phyloP scores from a whole-genome alignment of 2,797 vertebrate genomes.

The Myotis vivesi region DNA sequence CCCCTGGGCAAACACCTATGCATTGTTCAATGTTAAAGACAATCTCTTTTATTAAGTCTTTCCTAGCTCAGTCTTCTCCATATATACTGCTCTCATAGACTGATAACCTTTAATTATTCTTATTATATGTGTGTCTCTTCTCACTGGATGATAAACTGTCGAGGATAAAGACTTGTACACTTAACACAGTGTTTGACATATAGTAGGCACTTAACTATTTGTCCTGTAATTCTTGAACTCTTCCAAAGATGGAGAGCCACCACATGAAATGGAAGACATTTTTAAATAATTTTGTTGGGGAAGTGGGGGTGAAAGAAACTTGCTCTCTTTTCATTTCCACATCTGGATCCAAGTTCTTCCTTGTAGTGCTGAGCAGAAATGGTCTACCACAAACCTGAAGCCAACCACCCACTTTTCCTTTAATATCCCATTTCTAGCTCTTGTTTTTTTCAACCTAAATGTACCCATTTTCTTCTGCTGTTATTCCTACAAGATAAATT shows the following conservation, averaged over 20 bases:
- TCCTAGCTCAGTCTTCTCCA: background rate
- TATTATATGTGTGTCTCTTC: background rate
- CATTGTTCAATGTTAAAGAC: background rate
- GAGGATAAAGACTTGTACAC: background rate
- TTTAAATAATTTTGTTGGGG: background rate
- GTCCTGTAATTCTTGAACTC: background rate
- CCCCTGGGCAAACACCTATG: background rate
- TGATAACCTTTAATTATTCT: background rate
- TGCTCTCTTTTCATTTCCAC: background rate
- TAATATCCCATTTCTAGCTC: background rate
- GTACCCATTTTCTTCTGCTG: background rate
- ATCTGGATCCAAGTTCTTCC: background rate
- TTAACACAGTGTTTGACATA: background rate
- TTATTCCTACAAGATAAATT: background rate
- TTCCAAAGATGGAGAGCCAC: background rate
- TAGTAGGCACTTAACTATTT: background rate
- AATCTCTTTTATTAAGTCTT: background rate
- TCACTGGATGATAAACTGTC: background rate
- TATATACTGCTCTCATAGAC: background rate
- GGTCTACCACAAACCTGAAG: background rate
- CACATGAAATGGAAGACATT: constrained; percentile 3
- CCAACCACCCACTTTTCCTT: background rate
- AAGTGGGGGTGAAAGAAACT: background rate
- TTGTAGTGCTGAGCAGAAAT: background rate
- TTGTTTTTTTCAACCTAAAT: background rate